Conservation (phyloP, 2,888 invertebrate genomes). For the Anaspis maculata region DNA sequence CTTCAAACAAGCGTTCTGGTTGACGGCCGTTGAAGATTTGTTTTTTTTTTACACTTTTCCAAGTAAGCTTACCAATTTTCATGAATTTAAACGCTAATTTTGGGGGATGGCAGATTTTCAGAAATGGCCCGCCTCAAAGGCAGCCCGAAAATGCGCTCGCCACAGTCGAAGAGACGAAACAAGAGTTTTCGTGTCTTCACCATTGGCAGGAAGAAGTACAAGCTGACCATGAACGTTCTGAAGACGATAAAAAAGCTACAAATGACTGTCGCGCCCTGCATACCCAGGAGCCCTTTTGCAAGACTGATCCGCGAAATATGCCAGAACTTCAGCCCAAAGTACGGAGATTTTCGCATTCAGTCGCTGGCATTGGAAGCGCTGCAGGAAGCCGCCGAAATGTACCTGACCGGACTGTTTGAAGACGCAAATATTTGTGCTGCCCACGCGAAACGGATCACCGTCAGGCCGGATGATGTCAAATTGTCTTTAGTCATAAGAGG, state of each 20-base stretch:
- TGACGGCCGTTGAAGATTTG: too few species aligned
- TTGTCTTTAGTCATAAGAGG: slow-evolving; percentile 35
- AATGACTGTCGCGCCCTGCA: slow-evolving; percentile 28
- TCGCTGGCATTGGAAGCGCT: slow-evolving; percentile 40
- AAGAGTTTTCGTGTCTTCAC: too few species aligned
- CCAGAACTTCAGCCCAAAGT: slow-evolving; percentile 17
- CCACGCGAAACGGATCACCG: slow-evolving; percentile 44
- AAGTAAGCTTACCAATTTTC: too few species aligned
- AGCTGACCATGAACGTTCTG: too few species aligned
- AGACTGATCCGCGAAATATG: slow-evolving; percentile 43
- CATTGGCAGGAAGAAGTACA: too few species aligned
- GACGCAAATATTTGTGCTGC: slow-evolving; percentile 41
- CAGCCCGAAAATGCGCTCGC: too few species aligned
- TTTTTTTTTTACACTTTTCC: too few species aligned
- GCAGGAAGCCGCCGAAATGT: slow-evolving; percentile 46
- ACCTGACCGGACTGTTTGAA: slow-evolving; percentile 43
- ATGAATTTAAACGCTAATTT: too few species aligned
- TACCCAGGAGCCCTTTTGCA: slow-evolving; percentile 42
- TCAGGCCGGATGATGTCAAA: slow-evolving; percentile 43
- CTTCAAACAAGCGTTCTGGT: too few species aligned
- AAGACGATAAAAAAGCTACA: slow-evolving; percentile 22
- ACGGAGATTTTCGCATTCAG: slow-evolving; percentile 30
- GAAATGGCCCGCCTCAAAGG: too few species aligned
- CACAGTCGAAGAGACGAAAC: too few species aligned
- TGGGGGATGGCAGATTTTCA: too few species aligned